phyloP scores from a whole-genome alignment of 1,140 invertebrate genomes.

The Lycorma delicatula region DNA sequence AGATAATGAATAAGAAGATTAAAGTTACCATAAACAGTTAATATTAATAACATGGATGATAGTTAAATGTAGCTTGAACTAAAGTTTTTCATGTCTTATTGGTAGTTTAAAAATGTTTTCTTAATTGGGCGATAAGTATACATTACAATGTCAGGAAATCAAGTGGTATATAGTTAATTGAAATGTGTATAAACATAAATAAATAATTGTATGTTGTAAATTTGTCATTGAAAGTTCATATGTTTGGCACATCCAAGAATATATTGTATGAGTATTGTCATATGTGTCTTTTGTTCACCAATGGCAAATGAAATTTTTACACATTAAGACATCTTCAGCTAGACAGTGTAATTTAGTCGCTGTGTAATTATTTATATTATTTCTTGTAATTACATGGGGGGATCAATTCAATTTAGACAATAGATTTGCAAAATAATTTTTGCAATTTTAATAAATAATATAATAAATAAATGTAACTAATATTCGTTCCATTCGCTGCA shows the following conservation, averaged over 20 bases:
- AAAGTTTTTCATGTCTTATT: too few relatives aligned
- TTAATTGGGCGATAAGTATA: slow-evolving; percentile 3
- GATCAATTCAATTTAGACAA: slow-evolving; percentile 7
- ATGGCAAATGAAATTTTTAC: background rate
- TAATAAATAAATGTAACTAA: too few relatives aligned
- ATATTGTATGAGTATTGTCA: background rate
- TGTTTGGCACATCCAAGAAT: background rate
- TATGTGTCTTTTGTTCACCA: background rate
- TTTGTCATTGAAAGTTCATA: background rate
- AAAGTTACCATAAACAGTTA: too few relatives aligned
- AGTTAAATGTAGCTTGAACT: slow-evolving; percentile 1
- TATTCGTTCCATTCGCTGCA: slow-evolving; percentile 1
- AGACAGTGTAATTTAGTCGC: background rate
- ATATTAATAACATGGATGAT: background rate
- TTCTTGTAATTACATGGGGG: slow-evolving; percentile 1
- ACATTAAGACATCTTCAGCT: background rate
- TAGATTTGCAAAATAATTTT: slow-evolving; percentile 2
- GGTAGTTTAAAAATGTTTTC: too few relatives aligned
- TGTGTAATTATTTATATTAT: background rate
- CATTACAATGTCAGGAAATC: background rate
- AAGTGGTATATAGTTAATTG: too few relatives aligned
- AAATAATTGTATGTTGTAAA: background rate
- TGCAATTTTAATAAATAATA: slow-evolving; percentile 2
- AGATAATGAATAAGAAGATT: background rate
- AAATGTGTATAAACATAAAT: background rate